Percentiles rank a stretch among this genome's conserved stretches.
Evolutionary conservation across 2,888 invertebrate species (phyloP).

Genomic region (Catocala fraxini): DNA sequence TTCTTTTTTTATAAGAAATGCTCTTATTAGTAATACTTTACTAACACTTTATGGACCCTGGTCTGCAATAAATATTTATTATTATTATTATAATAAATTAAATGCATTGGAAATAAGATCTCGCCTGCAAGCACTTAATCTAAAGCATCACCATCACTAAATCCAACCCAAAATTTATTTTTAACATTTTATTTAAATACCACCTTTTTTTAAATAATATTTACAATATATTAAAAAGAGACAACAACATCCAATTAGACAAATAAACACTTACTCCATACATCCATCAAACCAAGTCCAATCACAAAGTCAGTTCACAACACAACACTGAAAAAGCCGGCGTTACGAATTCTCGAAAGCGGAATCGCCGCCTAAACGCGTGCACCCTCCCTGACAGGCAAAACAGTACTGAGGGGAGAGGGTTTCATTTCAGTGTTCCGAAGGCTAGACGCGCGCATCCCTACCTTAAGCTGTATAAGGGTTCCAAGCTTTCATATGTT

Average conservation of each 20-base stretch:
- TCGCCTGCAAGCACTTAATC: too few relatives aligned
- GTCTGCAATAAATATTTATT: too few relatives aligned
- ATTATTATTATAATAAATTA: too few relatives aligned
- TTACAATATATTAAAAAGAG: not conserved
- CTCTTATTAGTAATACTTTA: too few relatives aligned
- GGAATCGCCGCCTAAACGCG: conserved; percentile 67
- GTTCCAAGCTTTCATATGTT: conserved; percentile 65
- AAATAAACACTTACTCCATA: conserved; percentile 45
- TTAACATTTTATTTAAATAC: too few relatives aligned
- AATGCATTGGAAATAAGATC: too few relatives aligned
- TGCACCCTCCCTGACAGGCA: conserved; percentile 61
- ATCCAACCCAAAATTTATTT: too few relatives aligned
- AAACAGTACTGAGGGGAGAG: conserved; percentile 78
- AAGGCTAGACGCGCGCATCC: conserved; percentile 84
- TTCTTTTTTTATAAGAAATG: too few relatives aligned
- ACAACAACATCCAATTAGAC: conserved; percentile 3
- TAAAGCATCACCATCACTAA: too few relatives aligned
- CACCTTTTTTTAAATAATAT: too few relatives aligned
- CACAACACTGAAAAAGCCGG: conserved; percentile 46
- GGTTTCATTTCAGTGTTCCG: conserved; percentile 63
- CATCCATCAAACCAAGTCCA: conserved; percentile 64
- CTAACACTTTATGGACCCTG: too few relatives aligned
- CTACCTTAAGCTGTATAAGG: conserved; percentile 66
- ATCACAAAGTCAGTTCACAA: conserved; percentile 59
- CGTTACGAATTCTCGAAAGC: conserved; percentile 52